These are phyloP conservation scores for Megalops cyprinoides DNA, from an alignment of 2,797 vertebrate species.

Conservation along the genomic window DNA sequence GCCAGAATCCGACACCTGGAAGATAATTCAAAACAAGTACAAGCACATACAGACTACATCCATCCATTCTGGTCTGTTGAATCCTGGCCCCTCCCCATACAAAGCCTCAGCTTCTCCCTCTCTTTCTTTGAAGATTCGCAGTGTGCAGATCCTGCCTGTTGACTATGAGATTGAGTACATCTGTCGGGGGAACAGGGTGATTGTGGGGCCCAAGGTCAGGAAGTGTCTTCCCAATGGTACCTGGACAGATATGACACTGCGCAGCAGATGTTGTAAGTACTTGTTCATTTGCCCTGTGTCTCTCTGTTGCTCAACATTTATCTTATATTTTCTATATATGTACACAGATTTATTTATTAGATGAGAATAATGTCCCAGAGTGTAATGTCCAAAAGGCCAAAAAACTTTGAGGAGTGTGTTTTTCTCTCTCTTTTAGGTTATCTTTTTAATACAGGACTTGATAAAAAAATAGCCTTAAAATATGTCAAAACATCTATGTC, in stretches of 20 bases:
- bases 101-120: neutral
- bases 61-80: neutral
- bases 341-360: too few species aligned
- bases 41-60: neutral
- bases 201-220: constrained; percentile 90
- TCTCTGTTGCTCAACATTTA: neutral
- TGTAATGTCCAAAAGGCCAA: constrained; percentile 1
- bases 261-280: constrained; percentile 87
- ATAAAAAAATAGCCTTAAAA: too few species aligned
- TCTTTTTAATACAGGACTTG: too few species aligned
- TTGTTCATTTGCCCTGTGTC: neutral
- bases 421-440: neutral
- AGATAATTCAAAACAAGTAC: too few species aligned
- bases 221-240: constrained; percentile 88
- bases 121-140: constrained; percentile 76
- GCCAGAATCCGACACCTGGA: too few species aligned
- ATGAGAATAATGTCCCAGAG: constrained; percentile 4
- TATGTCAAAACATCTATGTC: too few species aligned
- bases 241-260: constrained; percentile 86
- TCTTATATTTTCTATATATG: too few species aligned
- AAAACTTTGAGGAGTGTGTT: neutral
- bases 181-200: constrained; percentile 86
- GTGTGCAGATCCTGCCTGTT: constrained; percentile 85
- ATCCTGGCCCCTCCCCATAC: too few species aligned
- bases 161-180: constrained; percentile 97